Base-by-base conservation (phyloP, 2,113 vertebrate species). In the Macrotis lagotis region DNA sequence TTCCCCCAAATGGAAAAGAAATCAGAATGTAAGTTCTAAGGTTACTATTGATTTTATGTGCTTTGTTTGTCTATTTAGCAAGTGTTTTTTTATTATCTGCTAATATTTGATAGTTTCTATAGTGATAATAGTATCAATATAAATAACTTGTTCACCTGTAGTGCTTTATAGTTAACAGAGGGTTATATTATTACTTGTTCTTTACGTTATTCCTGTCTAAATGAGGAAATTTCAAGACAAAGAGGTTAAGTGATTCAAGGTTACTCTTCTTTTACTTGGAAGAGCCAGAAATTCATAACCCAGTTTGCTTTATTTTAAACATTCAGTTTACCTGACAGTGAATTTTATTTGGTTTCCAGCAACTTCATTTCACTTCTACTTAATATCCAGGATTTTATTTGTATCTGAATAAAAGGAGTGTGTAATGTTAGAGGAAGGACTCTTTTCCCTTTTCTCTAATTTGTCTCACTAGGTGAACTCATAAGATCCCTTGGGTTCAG, bases 11-110 rank as follows among this genome's bases (percentile, higher is more conserved):
- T 25, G n/a, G 98, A 0, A 98, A 98, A 94, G 94, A 97, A 50
- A 98, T 99, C 97, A 98, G 96, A 97, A 99, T 99, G 99, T 99
- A 97, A 99, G 99, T 96, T 16, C 37, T 55, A 28, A 28, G 53
- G 37, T 14, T 66, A 37, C 31, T n/a, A 5, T n/a, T 66, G 31
- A n/a, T 66, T 66, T 66, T 66, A 66, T 37, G n/a, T n/a, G 37
- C 28, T 66, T 66, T 66, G 55, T 66, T 66, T 66, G 31, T 66
- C 11, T 12, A 5, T n/a, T 16, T 66, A 55, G 53, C 53, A 16
- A 66, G 31, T 66, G 59, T 3, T n/a, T 66, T 66, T 66, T 66
- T n/a, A 19, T 66, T 66, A n/a, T 25, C 12, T 52, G 51, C 59
- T n/a, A 74, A 1, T 66, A 16, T 37, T 37, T 66, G 59, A 16